Percentiles rank a stretch among this genome's conserved stretches.
These are phyloP conservation scores for Pelecanoides urinatrix DNA, from an alignment of 2,113 vertebrate species.

Conservation along the genomic window DNA sequence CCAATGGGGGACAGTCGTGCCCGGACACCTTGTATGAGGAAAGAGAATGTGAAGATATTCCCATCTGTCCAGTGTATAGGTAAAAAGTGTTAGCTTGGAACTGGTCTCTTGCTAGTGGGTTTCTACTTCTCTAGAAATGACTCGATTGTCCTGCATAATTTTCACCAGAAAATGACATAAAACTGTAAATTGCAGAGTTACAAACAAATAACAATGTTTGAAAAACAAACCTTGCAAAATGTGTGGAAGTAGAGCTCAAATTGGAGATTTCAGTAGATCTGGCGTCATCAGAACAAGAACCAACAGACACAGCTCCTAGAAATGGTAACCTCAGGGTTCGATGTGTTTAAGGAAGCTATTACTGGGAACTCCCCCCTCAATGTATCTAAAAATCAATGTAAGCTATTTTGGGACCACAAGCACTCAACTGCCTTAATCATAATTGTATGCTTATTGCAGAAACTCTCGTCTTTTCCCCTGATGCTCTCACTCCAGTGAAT, in stretches of 20 bases:
- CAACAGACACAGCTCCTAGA: background rate
- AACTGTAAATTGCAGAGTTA: background rate
- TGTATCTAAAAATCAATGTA: background rate
- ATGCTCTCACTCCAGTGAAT: background rate
- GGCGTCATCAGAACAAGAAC: background rate
- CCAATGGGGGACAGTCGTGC: constrained; percentile 87
- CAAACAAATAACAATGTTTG: background rate
- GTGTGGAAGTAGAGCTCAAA: background rate
- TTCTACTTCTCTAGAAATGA: background rate
- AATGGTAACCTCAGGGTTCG: background rate
- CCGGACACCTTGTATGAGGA: constrained; percentile 95
- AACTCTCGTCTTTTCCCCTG: constrained; percentile 2
- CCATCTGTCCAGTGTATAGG: constrained; percentile 86
- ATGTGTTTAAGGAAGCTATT: background rate
- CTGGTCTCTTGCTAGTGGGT: background rate
- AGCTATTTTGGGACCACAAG: background rate
- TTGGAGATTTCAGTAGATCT: background rate
- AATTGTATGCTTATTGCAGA: constrained; percentile 27
- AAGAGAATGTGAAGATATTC: constrained; percentile 89
- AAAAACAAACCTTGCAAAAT: background rate
- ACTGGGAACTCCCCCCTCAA: background rate
- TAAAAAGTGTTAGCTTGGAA: constrained; percentile 46
- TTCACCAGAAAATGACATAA: background rate
- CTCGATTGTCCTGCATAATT: background rate
- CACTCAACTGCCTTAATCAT: background rate